Conservation (phyloP, 2,888 invertebrate species). For the Ommatoiulus sabulosus region DNA sequence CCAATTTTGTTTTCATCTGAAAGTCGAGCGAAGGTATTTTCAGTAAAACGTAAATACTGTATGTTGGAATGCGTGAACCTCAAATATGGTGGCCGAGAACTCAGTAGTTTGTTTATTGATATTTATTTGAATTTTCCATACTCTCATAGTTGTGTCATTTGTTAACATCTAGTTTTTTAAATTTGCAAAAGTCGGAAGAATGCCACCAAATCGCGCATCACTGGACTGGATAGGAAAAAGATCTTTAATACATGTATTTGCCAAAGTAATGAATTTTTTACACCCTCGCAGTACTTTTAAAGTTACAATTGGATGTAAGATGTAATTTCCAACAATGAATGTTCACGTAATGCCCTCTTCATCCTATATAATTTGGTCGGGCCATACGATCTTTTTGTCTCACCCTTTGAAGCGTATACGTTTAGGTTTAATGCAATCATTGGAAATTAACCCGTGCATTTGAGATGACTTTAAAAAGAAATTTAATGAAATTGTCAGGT, state of each 20-base stretch:
- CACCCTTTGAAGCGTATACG: background rate
- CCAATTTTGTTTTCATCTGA: background rate
- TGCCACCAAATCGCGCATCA: too few relatives aligned
- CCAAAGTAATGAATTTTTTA: background rate
- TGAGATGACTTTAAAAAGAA: background rate
- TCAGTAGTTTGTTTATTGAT: too few relatives aligned
- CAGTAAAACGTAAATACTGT: too few relatives aligned
- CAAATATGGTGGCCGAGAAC: too few relatives aligned
- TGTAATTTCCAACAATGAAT: slow-evolving; percentile 15
- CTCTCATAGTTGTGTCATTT: too few relatives aligned
- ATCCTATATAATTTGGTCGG: background rate
- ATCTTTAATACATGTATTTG: too few relatives aligned
- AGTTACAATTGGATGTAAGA: background rate
- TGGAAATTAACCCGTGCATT: background rate
- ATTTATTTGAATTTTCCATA: too few relatives aligned
- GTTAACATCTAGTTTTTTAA: too few relatives aligned
- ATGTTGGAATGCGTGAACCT: too few relatives aligned
- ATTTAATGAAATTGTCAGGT: background rate
- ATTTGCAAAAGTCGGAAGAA: too few relatives aligned
- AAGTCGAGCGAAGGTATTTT: too few relatives aligned
- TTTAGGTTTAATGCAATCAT: background rate
- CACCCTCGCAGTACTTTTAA: background rate
- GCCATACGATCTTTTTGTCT: slow-evolving; percentile 24
- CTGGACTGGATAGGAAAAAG: too few relatives aligned
- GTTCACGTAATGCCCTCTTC: background rate